Percentiles rank a stretch among this genome's conserved stretches.
These are phyloP conservation scores for Ceraclea dissimilis DNA, from an alignment of 2,888 invertebrate genomes.

Conservation along the genomic window DNA sequence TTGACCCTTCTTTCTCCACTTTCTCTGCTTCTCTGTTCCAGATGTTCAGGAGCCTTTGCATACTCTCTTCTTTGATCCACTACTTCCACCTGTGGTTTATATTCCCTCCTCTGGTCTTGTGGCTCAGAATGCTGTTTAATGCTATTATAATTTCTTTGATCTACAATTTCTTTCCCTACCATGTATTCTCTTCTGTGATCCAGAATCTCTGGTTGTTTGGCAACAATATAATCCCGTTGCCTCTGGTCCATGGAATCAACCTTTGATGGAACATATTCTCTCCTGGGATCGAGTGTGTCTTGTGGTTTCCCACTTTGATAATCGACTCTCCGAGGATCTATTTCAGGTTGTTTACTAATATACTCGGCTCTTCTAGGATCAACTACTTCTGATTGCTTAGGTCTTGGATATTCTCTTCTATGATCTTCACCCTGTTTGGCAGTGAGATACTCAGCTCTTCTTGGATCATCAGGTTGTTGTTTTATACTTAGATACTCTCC, in stretches of 20 bases:
- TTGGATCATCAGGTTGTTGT: slow-evolving; percentile 27
- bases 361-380: not conserved
- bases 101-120: slow-evolving; percentile 7
- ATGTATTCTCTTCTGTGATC: slow-evolving; percentile 4
- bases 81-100: slow-evolving; percentile 3
- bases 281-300: not conserved
- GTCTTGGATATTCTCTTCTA: not conserved
- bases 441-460: slow-evolving; percentile 28
- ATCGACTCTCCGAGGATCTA: not conserved
- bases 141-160: slow-evolving; percentile 1
- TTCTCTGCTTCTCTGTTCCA: not conserved
- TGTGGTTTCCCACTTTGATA: not conserved
- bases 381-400: not conserved
- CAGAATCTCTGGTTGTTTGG: slow-evolving; percentile 5
- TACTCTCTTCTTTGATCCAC: slow-evolving; percentile 4
- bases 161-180: not conserved
- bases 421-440: slow-evolving; percentile 2
- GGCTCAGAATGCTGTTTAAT: not conserved
- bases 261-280: not conserved
- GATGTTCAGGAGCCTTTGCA: not conserved
- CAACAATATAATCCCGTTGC: not conserved
- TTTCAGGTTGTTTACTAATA: not conserved
- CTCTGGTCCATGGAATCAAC: not conserved
- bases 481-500: slow-evolving; percentile 31
- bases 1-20: slow-evolving; percentile 4